These are phyloP conservation scores for Caenorhabditis sp. DNA, from an alignment of 2,888 invertebrate genomes.

Conservation along the genomic window DNA sequence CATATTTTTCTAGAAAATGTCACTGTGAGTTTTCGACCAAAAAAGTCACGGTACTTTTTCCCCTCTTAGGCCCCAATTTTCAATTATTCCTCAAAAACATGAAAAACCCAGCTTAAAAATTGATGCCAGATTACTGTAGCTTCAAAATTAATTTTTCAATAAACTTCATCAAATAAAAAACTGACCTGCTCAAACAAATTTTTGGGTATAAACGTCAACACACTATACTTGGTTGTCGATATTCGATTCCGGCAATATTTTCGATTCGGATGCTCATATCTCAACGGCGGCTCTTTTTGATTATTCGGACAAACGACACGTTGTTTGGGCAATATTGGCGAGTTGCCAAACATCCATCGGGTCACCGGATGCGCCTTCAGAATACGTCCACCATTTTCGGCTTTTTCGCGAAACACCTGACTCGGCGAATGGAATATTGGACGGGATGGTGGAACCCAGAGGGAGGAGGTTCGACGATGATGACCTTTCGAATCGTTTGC, in stretches of 20 bases:
- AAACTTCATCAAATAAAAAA: no score
- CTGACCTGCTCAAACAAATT: slow-evolving; percentile 84
- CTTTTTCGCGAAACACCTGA: slow-evolving; percentile 50
- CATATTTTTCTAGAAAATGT: no score
- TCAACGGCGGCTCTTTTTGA: slow-evolving; percentile 36
- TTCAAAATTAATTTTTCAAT: no score
- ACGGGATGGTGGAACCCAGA: slow-evolving; percentile 58
- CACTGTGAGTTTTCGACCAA: no score
- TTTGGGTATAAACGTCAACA: slow-evolving; percentile 91
- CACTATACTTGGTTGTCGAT: slow-evolving; percentile 91
- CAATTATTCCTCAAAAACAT: no score
- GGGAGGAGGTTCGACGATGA: slow-evolving; percentile 55
- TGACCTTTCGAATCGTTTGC: slow-evolving; percentile 39
- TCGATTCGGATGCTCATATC: slow-evolving; percentile 55
- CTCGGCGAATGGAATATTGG: slow-evolving; percentile 51
- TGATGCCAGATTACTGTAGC: no score
- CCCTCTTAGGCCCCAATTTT: no score
- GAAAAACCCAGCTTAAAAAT: no score
- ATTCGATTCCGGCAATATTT: slow-evolving; percentile 82
- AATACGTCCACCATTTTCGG: slow-evolving; percentile 53
- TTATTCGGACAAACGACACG: slow-evolving; percentile 46
- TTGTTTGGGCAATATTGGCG: slow-evolving; percentile 37
- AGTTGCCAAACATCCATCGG: slow-evolving; percentile 41
- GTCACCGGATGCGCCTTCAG: slow-evolving; percentile 46
- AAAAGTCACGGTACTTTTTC: no score